Conservation (phyloP, 1,140 invertebrate genomes). For the Euwallacea fornicatus region DNA sequence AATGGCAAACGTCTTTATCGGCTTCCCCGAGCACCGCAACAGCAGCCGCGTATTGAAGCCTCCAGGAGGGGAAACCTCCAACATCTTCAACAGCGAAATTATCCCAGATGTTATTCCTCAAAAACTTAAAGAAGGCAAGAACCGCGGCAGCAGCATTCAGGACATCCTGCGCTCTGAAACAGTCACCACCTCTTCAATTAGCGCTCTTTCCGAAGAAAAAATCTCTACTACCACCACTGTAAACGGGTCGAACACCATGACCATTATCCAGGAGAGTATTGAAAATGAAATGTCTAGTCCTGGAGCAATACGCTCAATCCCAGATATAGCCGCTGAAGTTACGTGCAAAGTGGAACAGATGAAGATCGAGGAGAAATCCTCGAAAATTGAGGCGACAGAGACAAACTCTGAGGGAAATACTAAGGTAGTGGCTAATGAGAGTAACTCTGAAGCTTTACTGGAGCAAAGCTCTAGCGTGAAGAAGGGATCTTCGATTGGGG, state of each 20-base stretch:
- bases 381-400: constrained; percentile 20
- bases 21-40: constrained; percentile 36
- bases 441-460: constrained; percentile 13
- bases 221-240: background rate
- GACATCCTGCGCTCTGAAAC: constrained; percentile 24
- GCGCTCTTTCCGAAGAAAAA: background rate
- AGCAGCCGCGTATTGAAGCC: constrained; percentile 36
- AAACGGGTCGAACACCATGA: background rate
- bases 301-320: background rate
- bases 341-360: constrained; percentile 20
- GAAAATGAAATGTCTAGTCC: background rate
- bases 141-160: constrained; percentile 27
- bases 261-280: background rate
- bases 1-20: constrained; percentile 36
- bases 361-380: constrained; percentile 20
- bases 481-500: constrained; percentile 23
- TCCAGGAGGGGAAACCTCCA: constrained; percentile 38
- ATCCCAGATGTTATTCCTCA: constrained; percentile 22
- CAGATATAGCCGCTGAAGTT: constrained; percentile 17
- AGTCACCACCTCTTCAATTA: background rate
- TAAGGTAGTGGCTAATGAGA: constrained; percentile 11
- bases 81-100: constrained; percentile 33
- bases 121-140: constrained; percentile 3
- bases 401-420: constrained; percentile 25
- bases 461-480: constrained; percentile 15